Evolutionary conservation across 2,888 invertebrate genomes (phyloP).

Genomic region (Ligdia adustata): DNA sequence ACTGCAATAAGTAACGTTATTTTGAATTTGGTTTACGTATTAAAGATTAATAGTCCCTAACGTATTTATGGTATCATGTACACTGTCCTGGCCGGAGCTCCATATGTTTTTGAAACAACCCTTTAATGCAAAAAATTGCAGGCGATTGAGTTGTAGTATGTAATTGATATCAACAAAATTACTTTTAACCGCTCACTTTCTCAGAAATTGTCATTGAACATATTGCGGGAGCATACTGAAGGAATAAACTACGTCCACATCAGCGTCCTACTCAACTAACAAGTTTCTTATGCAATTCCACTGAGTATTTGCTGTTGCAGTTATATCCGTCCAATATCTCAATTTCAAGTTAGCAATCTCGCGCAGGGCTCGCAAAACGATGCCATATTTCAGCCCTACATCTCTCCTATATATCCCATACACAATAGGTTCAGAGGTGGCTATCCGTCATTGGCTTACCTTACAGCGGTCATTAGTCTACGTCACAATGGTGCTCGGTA

Average conservation of each 20-base stretch:
- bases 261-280: conserved; percentile 15
- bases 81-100: too few species aligned
- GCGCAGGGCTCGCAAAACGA: conserved; percentile 46
- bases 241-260: conserved; percentile 18
- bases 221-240: conserved; percentile 1
- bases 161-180: too few species aligned
- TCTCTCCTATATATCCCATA: conserved; percentile 55
- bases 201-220: too few species aligned
- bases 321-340: conserved; percentile 34
- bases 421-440: conserved; percentile 77
- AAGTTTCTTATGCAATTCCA: conserved; percentile 16
- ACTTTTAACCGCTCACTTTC: too few species aligned
- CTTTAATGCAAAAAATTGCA: too few species aligned
- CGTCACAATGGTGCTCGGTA: conserved; percentile 60
- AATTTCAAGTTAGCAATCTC: conserved; percentile 41
- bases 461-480: conserved; percentile 69
- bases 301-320: conserved; percentile 19
- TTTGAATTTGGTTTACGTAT: too few species aligned
- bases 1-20: too few species aligned
- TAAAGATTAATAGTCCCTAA: too few species aligned
- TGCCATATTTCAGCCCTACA: conserved; percentile 48
- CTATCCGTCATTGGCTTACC: conserved; percentile 79
- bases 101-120: too few species aligned
- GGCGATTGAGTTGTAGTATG: too few species aligned
- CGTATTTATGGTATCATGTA: too few species aligned